Evolutionary conservation across 2,888 invertebrate genomes (phyloP), one percentile per base, ranked within the genome.

Genomic region (Drosophila borborema): DNA sequence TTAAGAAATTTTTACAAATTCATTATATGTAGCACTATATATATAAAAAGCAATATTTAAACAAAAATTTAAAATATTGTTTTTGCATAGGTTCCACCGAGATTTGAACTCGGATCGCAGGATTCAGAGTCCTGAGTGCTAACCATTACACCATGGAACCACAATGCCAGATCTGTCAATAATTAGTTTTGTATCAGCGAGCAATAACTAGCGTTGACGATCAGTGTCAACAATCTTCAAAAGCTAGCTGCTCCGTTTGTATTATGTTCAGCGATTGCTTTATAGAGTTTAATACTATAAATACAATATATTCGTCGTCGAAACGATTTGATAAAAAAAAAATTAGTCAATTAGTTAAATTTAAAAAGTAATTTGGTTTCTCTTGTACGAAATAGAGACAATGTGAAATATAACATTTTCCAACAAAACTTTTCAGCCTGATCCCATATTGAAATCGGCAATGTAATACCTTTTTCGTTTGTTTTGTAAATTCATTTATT

Each of bases 131-230:
- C 94, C 94, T 93, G 93, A 94, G 94, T 94, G 94, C 94, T 94
- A 93, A 94, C 94, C 94, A 93, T 94, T 94, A 94, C 94, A 94
- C 94, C 94, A 94, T 94, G 93, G 93, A 92, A 94, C 94, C 94
- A 41, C 53, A 2, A 3, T 1, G 5, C 0, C 0, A 0, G 0
- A 0, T 0, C 0, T 0, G 8, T n/a, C 56, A 58, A 18, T 65
- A 64, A 58, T 38, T 36, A 12, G 28, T 53, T 68, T 72, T 80
- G 20, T 75, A 46, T 55, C 7, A 36, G 3, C 16, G 10, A 36
- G 28, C 16, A 4, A 28, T 10, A 2, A 40, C 0, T 36, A 12
- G 1, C 38, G 61, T 66, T 66, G 53, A 40, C 8, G 6, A 31
- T 14, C 41, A 38, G 20, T 31, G 18, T 18, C 12, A 43, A 16